Evolutionary conservation across 2,113 vertebrate genomes (phyloP).

Genomic region (Isurus oxyrinchus): DNA sequence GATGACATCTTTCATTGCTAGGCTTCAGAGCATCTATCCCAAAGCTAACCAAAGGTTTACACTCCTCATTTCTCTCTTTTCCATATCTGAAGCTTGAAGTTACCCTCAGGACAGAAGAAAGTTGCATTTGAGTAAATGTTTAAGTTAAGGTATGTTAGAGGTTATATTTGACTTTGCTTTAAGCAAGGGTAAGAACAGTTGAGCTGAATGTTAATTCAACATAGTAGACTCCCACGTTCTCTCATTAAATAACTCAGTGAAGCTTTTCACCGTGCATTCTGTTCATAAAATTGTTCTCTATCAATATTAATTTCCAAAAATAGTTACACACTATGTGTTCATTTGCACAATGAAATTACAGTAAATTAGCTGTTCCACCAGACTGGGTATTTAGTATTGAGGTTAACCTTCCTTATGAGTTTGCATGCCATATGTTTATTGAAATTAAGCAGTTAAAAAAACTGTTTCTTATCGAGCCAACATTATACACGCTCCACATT

Average conservation of each 20-base stretch:
- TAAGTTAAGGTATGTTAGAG: constrained; percentile 11
- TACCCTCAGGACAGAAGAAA: neutral
- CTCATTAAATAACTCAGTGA: constrained; percentile 37
- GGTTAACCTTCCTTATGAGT: constrained; percentile 23
- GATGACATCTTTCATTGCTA: neutral
- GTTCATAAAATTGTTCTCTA: constrained; percentile 35
- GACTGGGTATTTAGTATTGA: constrained; percentile 31
- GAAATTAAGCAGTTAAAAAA: constrained; percentile 31
- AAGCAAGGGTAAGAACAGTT: constrained; percentile 9
- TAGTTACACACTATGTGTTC: constrained; percentile 35
- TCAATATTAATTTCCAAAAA: constrained; percentile 37
- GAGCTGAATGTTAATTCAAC: constrained; percentile 30
- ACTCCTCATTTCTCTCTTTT: neutral
- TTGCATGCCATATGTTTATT: constrained; percentile 32
- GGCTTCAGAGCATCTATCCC: neutral
- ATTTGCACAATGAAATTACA: constrained; percentile 36
- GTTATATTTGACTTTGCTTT: constrained; percentile 35
- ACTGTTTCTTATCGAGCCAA: constrained; percentile 20
- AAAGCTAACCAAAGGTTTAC: neutral
- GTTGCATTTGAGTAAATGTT: neutral
- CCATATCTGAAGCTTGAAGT: neutral
- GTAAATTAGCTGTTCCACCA: constrained; percentile 32
- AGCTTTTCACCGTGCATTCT: constrained; percentile 34
- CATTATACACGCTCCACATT: neutral
- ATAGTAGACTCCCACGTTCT: constrained; percentile 23